Evolutionary conservation across 37 sponge, comb jelly and placozoan genomes (phyloP).

Genomic region (Dysidea cf. avara): DNA sequence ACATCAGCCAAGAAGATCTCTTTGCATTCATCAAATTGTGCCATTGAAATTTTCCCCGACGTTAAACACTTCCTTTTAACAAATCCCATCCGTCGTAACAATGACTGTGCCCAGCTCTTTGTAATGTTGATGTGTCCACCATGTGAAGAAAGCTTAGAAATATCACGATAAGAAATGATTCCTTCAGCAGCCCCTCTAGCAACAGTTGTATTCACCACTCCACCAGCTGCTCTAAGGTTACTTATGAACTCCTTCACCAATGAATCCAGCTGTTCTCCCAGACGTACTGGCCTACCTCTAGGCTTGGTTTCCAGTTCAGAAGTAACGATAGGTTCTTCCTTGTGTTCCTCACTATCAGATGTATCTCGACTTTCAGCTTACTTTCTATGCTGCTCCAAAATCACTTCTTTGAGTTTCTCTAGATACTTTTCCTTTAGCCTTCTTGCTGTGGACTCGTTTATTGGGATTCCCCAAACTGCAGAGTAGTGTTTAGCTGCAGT

Average conservation of each 20-base stretch:
- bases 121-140: slow-evolving; percentile 8
- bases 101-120: neutral
- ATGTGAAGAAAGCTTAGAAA: neutral
- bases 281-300: slow-evolving; percentile 7
- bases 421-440: no score
- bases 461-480: no score
- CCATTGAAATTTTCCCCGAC: neutral
- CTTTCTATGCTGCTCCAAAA: no score
- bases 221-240: slow-evolving; percentile 1
- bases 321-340: no score
- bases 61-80: slow-evolving; percentile 1
- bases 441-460: no score
- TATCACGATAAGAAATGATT: slow-evolving; percentile 24
- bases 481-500: no score
- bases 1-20: slow-evolving; percentile 2
- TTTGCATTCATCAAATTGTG: neutral
- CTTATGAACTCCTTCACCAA: neutral
- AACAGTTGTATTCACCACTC: slow-evolving; percentile 29
- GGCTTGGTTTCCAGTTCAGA: no score
- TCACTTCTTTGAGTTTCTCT: no score
- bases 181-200: slow-evolving; percentile 57
- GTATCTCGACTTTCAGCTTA: no score
- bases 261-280: slow-evolving; percentile 3
- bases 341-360: no score
- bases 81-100: slow-evolving; percentile 5